phyloP scores from a whole-genome alignment of 2,797 vertebrate genomes.

The Falco biarmicus region DNA sequence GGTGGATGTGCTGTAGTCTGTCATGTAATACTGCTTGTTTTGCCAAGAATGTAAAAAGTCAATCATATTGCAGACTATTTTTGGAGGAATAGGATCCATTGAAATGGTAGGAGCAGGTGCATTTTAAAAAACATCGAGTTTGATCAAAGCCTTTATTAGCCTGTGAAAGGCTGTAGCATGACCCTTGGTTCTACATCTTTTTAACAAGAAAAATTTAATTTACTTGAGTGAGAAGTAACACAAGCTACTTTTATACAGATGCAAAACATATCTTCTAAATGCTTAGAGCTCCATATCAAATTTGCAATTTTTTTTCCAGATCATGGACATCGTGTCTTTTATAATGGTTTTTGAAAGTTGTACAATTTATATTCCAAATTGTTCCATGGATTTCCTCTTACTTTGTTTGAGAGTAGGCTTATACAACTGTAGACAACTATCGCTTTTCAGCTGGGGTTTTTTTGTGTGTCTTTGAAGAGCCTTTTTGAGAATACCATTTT shows the following conservation, averaged over 20 bases:
- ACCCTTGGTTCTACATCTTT: not conserved
- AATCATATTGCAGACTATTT: not conserved
- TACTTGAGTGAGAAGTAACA: not conserved
- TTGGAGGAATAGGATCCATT: not conserved
- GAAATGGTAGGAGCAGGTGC: not conserved
- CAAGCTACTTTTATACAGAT: not conserved
- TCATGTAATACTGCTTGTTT: not conserved
- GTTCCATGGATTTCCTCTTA: not conserved
- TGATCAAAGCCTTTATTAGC: slow-evolving; percentile 9
- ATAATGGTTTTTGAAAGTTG: slow-evolving; percentile 2
- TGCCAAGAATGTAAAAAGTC: not conserved
- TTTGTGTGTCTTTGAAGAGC: not conserved
- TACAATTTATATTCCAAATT: not conserved
- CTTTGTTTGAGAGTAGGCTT: not conserved
- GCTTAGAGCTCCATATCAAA: not conserved
- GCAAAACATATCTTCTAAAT: not conserved
- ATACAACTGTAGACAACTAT: not conserved
- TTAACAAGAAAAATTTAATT: not conserved
- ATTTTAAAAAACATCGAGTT: not conserved
- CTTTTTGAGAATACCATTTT: not conserved
- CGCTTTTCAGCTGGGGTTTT: not conserved
- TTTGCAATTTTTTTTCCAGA: not conserved
- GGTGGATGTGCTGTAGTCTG: not conserved
- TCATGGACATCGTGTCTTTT: not conserved
- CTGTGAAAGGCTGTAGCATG: not conserved